Percentiles rank a stretch among this genome's conserved stretches.
Evolutionary conservation across 2,113 vertebrate genomes (phyloP).

Genomic region (Helogale parvula): DNA sequence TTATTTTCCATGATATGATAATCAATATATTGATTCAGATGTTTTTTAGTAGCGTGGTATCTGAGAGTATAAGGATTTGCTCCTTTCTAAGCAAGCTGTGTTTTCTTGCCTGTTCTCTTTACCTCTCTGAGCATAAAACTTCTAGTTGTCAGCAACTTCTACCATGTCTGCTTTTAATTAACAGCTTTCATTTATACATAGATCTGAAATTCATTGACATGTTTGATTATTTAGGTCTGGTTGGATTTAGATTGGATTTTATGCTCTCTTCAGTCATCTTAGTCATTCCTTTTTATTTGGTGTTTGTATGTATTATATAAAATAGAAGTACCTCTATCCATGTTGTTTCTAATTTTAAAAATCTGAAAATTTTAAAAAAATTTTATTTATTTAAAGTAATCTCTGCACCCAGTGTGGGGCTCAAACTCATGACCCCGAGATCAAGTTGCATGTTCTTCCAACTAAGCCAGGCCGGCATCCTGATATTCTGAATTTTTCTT

Average conservation of each 20-base stretch:
- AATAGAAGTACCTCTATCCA: neutral
- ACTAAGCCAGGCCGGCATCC: neutral
- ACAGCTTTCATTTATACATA: neutral
- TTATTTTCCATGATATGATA: neutral
- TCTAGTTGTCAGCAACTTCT: neutral
- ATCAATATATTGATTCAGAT: neutral
- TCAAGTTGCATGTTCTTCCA: neutral
- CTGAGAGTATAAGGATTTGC: neutral
- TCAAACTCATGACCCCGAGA: neutral
- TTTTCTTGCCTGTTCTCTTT: neutral
- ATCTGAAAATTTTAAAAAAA: neutral
- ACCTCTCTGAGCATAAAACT: neutral
- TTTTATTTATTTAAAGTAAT: neutral
- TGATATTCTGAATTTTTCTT: neutral
- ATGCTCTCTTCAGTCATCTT: neutral
- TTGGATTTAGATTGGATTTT: neutral
- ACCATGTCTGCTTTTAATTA: neutral
- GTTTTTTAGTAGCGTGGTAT: neutral
- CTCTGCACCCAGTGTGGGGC: neutral
- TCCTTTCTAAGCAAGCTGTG: neutral
- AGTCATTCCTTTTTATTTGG: neutral
- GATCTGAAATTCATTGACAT: neutral
- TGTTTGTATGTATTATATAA: neutral
- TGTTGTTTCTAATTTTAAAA: slow-evolving; percentile 19
- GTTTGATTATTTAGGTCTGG: neutral